phyloP scores from a whole-genome alignment of 2,888 invertebrate genomes.

The Caenorhabditis afra region DNA sequence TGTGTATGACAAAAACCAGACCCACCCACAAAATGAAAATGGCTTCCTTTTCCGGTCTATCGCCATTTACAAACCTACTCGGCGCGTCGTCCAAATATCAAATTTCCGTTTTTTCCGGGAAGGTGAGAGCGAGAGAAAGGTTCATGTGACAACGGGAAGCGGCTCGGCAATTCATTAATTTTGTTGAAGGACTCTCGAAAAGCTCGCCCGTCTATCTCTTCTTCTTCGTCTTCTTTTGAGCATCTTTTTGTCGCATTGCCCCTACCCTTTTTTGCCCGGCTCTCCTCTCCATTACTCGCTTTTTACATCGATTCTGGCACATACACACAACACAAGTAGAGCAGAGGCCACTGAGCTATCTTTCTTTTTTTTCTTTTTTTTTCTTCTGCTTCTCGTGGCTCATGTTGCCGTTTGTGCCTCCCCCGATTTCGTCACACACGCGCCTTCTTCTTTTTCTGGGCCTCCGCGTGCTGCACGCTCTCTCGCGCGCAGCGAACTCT shows the following conservation, averaged over 20 bases:
- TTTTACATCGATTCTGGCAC: slow-evolving; percentile 40
- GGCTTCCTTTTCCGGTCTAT: no score
- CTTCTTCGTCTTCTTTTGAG: background rate
- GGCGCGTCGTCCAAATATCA: slow-evolving; percentile 1
- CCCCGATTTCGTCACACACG: slow-evolving; percentile 45
- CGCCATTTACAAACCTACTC: no score
- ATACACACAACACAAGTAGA: background rate
- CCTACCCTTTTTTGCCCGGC: slow-evolving; percentile 21
- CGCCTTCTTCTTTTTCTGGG: slow-evolving; percentile 13
- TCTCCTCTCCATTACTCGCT: slow-evolving; percentile 35
- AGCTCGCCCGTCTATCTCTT: background rate
- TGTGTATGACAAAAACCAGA: no score
- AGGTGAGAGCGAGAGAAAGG: slow-evolving; percentile 10
- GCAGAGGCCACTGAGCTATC: slow-evolving; percentile 36
- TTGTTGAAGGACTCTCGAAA: no score
- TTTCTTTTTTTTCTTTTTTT: slow-evolving; percentile 47
- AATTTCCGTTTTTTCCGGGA: slow-evolving; percentile 21
- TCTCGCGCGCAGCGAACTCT: slow-evolving; percentile 1
- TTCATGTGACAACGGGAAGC: slow-evolving; percentile 19
- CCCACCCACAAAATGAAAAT: no score
- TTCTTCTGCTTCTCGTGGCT: slow-evolving; percentile 24
- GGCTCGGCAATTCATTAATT: slow-evolving; percentile 23
- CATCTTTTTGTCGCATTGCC: slow-evolving; percentile 24
- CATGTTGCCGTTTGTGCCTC: slow-evolving; percentile 47
- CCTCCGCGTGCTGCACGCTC: background rate